Conservation (phyloP, 1,140 invertebrate genomes). For the Maconellicoccus hirsutus region DNA sequence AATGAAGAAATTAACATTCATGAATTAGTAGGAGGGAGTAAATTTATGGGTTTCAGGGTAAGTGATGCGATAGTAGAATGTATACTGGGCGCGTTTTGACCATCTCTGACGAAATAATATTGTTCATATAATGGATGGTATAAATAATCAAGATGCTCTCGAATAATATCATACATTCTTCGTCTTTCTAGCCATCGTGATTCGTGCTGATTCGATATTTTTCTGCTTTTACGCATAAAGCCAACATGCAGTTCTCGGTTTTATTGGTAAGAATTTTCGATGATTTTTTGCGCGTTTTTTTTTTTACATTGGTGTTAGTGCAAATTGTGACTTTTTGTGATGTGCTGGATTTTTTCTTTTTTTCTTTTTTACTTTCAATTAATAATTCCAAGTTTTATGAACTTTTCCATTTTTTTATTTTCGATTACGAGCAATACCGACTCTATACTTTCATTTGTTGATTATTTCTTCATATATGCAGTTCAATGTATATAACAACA, state of each 20-base stretch:
- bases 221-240: not conserved
- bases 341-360: no score
- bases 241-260: not conserved
- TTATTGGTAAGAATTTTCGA: not conserved
- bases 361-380: no score
- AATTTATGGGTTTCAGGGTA: conserved; percentile 4
- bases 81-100: not conserved
- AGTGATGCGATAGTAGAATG: conserved; percentile 1
- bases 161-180: not conserved
- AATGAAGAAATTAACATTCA: conserved; percentile 5
- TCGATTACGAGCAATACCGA: no score
- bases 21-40: not conserved
- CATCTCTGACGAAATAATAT: not conserved
- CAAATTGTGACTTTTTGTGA: no score
- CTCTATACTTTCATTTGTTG: no score
- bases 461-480: no score
- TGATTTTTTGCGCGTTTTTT: not conserved
- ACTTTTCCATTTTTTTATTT: no score
- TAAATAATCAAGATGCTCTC: not conserved
- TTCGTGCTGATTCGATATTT: not conserved
- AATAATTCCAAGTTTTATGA: no score
- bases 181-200: not conserved
- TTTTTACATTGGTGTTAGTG: no score
- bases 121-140: not conserved
- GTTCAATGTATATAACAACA: no score